Conservation (phyloP, 2,888 invertebrate species). For the Griposia aprilina region DNA sequence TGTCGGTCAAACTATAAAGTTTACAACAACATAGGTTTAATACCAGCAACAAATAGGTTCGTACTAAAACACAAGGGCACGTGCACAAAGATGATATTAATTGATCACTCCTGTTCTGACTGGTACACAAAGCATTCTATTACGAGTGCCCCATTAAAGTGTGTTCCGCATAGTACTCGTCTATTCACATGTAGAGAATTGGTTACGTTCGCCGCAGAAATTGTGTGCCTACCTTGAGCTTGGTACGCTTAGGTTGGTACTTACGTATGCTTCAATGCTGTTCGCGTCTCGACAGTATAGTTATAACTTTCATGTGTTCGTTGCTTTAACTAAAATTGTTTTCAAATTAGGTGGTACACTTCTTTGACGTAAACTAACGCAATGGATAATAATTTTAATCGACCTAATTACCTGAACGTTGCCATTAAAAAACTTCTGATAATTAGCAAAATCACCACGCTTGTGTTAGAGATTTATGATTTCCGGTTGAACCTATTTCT, state of each 20-base stretch:
- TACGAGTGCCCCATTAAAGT: conserved; percentile 56
- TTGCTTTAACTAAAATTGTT: background rate
- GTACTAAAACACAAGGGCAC: conserved; percentile 8
- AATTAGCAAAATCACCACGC: background rate
- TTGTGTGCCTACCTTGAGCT: conserved; percentile 24
- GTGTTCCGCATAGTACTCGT: conserved; percentile 52
- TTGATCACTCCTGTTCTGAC: conserved; percentile 50
- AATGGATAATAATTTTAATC: background rate
- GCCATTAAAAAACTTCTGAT: background rate
- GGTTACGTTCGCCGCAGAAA: conserved; percentile 51
- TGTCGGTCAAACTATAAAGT: too few species aligned
- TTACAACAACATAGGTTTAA: conserved; percentile 6
- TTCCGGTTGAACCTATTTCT: background rate
- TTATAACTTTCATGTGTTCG: background rate
- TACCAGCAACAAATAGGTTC: background rate
- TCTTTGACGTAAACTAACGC: background rate
- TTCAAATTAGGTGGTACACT: background rate
- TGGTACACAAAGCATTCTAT: conserved; percentile 63
- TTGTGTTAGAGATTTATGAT: background rate
- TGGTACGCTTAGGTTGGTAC: background rate
- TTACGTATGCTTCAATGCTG: background rate
- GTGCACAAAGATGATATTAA: conserved; percentile 59
- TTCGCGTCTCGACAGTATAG: background rate
- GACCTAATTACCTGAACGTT: background rate
- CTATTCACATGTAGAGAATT: conserved; percentile 40